These are phyloP conservation scores for Trichonephila clavata DNA, from an alignment of 1,140 invertebrate genomes.

Conservation along the genomic window DNA sequence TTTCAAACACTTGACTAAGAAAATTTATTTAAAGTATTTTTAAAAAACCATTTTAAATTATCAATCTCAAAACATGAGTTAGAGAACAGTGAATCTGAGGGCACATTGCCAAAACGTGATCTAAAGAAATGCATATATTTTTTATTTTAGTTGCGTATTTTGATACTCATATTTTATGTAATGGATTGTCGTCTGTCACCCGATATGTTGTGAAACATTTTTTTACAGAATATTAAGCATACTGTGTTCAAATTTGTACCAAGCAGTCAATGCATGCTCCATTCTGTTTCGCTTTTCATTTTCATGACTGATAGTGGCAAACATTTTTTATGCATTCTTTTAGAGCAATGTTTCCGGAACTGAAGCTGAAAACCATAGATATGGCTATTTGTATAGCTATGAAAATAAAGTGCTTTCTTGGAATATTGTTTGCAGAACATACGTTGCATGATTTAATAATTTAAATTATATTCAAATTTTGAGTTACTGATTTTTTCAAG, in stretches of 20 bases:
- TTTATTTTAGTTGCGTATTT: constrained; percentile 11
- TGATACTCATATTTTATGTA: constrained; percentile 19
- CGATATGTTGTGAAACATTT: constrained; percentile 31
- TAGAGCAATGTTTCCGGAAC: constrained; percentile 19
- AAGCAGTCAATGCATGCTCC: constrained; percentile 11
- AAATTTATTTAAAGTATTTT: no score
- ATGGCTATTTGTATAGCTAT: not conserved
- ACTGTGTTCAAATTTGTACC: constrained; percentile 48
- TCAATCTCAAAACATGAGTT: constrained; percentile 14
- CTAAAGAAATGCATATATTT: not conserved
- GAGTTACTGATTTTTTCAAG: no score
- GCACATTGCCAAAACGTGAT: not conserved
- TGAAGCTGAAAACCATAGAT: constrained; percentile 14
- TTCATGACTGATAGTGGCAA: constrained; percentile 25
- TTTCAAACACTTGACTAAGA: no score
- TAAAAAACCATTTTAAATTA: not conserved
- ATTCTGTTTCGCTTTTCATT: constrained; percentile 30
- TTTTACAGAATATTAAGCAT: constrained; percentile 45
- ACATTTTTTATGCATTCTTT: not conserved
- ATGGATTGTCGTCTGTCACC: constrained; percentile 54
- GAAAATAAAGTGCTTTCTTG: not conserved
- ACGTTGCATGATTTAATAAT: not conserved
- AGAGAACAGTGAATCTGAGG: not conserved
- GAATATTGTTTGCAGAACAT: not conserved
- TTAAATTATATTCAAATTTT: not conserved